Evolutionary conservation across 2,797 vertebrate genomes (phyloP), one percentile per base, ranked within the genome.

Genomic region (Anguilla megastoma): DNA sequence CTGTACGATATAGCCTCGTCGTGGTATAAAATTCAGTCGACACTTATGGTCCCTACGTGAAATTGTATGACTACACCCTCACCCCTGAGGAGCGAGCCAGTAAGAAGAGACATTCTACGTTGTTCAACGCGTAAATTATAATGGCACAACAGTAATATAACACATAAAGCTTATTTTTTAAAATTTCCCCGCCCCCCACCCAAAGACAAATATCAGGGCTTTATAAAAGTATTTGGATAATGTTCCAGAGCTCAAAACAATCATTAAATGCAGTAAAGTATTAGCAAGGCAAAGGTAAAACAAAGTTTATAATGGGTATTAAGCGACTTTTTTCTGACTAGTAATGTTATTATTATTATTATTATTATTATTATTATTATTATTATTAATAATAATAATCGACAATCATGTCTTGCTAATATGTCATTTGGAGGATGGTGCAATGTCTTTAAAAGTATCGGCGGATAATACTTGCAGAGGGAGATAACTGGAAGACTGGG

Each of bases 361-460:
- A 85, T 52, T 82, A 63, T 24, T 50, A 91, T 89, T 91, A 90
- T 91, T 89, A 91, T 92, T 87, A 91, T 91, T 85, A 91, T 92
- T 87, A 88, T 92, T 89, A 90, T 92, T 90, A 8, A 52, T 52
- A 8, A 52, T 52, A 8, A 52, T 52, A 92, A 91, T 92, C 30
- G 79, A 87, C 60, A 60, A 88, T 84, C 80, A 86, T 30, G 36
- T 82, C 41, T 87, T 50, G 85, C 18, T 76, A 76, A 86, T 50
- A 50, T 86, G 4, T 76, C 66, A 76, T 74, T 69, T 86, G 16
- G 54, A 52, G n/a, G 83, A 58, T 86, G 63, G 66, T 71, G 83
- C 63, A 74, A 69, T 71, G 82, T 71, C 27, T 52, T 7, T 56
- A 84, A 54, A 10, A 7, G 63, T 71, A 36, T 88, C 63, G 8